These are phyloP conservation scores for Dynastes tityus DNA, from an alignment of 2,888 invertebrate genomes.

Conservation along the genomic window DNA sequence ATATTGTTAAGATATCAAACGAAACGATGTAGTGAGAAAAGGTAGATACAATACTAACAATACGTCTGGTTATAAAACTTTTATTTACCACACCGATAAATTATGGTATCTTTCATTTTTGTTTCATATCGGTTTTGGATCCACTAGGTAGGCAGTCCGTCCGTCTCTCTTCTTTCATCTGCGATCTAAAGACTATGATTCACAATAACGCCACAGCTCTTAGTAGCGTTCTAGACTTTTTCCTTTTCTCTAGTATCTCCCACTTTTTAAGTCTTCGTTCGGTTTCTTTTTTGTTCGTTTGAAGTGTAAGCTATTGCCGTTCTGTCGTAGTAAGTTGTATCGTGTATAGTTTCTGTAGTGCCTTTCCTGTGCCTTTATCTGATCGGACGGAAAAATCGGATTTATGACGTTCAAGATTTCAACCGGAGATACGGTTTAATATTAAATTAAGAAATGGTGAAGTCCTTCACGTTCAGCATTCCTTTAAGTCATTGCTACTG, in stretches of 20 bases:
- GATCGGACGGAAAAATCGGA: conserved; percentile 39
- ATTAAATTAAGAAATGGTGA: conserved; percentile 44
- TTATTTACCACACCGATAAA: conserved; percentile 36
- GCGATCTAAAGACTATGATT: conserved; percentile 40
- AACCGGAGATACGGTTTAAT: conserved; percentile 37
- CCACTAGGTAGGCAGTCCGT: conserved; percentile 18
- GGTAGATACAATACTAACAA: conserved; percentile 42
- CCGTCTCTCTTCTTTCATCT: conserved; percentile 17
- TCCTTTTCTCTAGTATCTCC: conserved; percentile 15
- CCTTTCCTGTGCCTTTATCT: conserved; percentile 38
- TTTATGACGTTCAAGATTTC: conserved; percentile 45
- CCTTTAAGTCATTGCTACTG: not conserved
- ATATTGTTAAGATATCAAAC: conserved; percentile 41
- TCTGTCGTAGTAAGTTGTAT: conserved; percentile 9
- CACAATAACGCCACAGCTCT: conserved; percentile 23
- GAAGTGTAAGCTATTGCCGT: conserved; percentile 18
- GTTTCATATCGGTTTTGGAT: conserved; percentile 28
- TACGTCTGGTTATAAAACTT: conserved; percentile 32
- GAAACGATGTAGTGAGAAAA: conserved; percentile 37
- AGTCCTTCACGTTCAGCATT: conserved; percentile 21
- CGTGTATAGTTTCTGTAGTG: conserved; percentile 20
- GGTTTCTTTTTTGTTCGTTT: conserved; percentile 17
- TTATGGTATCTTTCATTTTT: conserved; percentile 36
- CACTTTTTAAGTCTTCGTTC: conserved; percentile 18
- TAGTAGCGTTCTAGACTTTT: conserved; percentile 19